These are phyloP conservation scores for Salminus brasiliensis DNA, from an alignment of 2,113 vertebrate species.

Conservation along the genomic window DNA sequence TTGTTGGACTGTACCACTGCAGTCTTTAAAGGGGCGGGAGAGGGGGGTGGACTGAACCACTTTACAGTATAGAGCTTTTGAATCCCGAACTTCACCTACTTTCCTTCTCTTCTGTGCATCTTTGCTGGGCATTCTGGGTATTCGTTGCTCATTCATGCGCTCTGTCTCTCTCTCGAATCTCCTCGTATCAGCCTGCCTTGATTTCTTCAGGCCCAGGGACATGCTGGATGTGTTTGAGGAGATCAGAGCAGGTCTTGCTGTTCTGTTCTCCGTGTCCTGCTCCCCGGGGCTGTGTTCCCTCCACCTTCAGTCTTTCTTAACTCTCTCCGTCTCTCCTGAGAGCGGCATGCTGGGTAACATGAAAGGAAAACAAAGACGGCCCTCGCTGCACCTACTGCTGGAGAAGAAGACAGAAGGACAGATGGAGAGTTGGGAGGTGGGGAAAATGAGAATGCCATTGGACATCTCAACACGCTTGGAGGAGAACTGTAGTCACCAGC, in stretches of 20 bases:
- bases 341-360: slow-evolving; percentile 1
- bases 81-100: slow-evolving; percentile 31
- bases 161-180: slow-evolving; percentile 1
- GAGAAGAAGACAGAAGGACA: background rate
- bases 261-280: slow-evolving; percentile 29
- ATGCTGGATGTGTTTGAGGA: background rate
- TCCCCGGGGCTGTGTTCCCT: slow-evolving; percentile 22
- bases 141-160: background rate
- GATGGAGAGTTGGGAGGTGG: background rate
- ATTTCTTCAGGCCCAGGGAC: slow-evolving; percentile 16
- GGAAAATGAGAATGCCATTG: background rate
- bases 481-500: too few species aligned
- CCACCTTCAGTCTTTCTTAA: slow-evolving; percentile 5
- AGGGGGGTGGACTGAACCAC: slow-evolving; percentile 16
- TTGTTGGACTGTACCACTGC: background rate
- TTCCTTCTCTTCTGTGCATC: background rate
- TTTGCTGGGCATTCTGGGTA: background rate
- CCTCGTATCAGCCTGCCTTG: slow-evolving; percentile 22
- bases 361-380: slow-evolving; percentile 38
- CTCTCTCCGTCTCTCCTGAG: slow-evolving; percentile 28
- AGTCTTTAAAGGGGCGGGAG: slow-evolving; percentile 9
- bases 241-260: slow-evolving; percentile 46
- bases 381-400: background rate
- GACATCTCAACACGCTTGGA: too few species aligned
- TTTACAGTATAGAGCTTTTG: background rate